Evolutionary conservation across 2,888 invertebrate genomes (phyloP).

Genomic region (Drosophila pseudotakahashii): DNA sequence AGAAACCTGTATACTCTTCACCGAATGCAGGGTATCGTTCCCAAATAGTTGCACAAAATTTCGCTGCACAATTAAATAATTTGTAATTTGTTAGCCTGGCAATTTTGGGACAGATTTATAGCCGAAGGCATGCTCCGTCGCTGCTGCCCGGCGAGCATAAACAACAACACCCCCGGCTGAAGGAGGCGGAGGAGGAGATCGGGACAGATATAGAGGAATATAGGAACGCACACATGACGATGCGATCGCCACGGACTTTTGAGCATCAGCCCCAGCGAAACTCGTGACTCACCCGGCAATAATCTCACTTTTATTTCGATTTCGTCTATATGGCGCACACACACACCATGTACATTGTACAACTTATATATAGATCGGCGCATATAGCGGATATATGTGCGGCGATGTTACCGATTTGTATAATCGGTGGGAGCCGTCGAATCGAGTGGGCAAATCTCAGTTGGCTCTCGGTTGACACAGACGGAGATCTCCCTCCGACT

Average conservation of each 20-base stretch:
- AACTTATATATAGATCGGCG: slow-evolving; percentile 42
- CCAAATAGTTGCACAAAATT: slow-evolving; percentile 61
- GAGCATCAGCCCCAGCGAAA: slow-evolving; percentile 18
- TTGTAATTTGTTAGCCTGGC: slow-evolving; percentile 58
- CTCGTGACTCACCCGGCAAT: slow-evolving; percentile 71
- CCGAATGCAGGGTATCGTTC: slow-evolving; percentile 4
- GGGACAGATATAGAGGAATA: slow-evolving; percentile 6
- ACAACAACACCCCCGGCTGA: slow-evolving; percentile 21
- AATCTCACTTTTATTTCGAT: slow-evolving; percentile 80
- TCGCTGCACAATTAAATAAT: slow-evolving; percentile 68
- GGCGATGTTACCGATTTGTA: slow-evolving; percentile 18
- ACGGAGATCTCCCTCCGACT: slow-evolving; percentile 17
- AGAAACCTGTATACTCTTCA: slow-evolving; percentile 6
- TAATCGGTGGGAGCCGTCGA: slow-evolving; percentile 16
- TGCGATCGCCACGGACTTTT: slow-evolving; percentile 13
- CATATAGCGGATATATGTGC: slow-evolving; percentile 7
- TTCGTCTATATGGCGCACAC: slow-evolving; percentile 53
- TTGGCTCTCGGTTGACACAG: slow-evolving; percentile 34
- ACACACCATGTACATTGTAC: slow-evolving; percentile 1
- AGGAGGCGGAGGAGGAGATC: not conserved
- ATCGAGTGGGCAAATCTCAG: slow-evolving; percentile 21
- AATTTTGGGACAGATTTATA: slow-evolving; percentile 73
- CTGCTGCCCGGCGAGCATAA: slow-evolving; percentile 55
- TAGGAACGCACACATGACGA: slow-evolving; percentile 48
- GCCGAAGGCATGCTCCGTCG: slow-evolving; percentile 74